Percentiles rank a stretch among this genome's conserved stretches.
Conservation (phyloP, 2,113 vertebrate genomes). For the Colistium nudipinnis region DNA sequence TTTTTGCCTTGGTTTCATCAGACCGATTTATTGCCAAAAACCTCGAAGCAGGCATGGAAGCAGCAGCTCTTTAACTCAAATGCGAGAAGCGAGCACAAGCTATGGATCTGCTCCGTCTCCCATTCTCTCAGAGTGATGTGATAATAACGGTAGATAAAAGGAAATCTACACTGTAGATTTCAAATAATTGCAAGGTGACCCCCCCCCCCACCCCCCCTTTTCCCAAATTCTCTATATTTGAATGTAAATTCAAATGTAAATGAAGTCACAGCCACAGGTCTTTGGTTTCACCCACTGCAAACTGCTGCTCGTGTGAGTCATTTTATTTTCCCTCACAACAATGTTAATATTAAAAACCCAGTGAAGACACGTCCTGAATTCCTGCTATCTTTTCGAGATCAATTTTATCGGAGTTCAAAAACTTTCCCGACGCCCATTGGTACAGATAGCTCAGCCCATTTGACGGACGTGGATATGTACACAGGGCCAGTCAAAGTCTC, state of each 20-base stretch:
- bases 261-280: no score
- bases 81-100: neutral
- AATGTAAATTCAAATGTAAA: no score
- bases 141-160: no score
- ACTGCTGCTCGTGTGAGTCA: no score
- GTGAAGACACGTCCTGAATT: constrained; percentile 12
- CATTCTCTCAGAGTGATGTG: no score
- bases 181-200: no score
- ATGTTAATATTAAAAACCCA: neutral
- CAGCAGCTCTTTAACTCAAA: neutral
- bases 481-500: constrained; percentile 72
- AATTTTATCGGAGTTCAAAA: constrained; percentile 45
- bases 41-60: neutral
- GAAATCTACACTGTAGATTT: no score
- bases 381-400: constrained; percentile 27
- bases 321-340: no score
- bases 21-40: constrained; percentile 12
- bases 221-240: no score
- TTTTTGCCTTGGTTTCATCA: neutral
- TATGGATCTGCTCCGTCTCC: neutral
- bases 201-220: no score
- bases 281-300: no score
- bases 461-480: constrained; percentile 47
- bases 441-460: constrained; percentile 35
- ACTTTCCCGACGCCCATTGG: constrained; percentile 56